Conservation (phyloP, 1,140 invertebrate species). For the Telenomus remus region DNA sequence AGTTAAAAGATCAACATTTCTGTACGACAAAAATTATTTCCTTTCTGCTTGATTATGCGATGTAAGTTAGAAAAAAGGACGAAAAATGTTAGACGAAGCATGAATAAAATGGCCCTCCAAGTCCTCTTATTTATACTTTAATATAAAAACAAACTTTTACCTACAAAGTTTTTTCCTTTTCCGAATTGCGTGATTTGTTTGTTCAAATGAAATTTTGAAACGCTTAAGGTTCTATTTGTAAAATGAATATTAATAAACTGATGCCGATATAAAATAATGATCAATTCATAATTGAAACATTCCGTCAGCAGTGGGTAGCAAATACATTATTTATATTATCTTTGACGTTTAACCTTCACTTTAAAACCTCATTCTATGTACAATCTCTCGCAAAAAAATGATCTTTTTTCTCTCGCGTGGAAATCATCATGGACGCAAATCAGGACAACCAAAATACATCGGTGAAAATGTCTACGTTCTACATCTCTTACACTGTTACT, state of each 20-base stretch:
- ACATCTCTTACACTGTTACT: slow-evolving; percentile 19
- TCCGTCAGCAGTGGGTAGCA: slow-evolving; percentile 30
- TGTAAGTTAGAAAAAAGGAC: too few species aligned
- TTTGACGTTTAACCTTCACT: slow-evolving; percentile 32
- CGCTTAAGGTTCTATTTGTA: slow-evolving; percentile 30
- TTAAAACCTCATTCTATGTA: slow-evolving; percentile 19
- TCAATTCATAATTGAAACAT: slow-evolving; percentile 25
- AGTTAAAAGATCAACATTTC: too few species aligned
- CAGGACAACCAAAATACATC: slow-evolving; percentile 22
- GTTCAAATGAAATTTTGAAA: slow-evolving; percentile 26
- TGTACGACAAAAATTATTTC: too few species aligned
- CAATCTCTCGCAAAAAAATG: slow-evolving; percentile 17
- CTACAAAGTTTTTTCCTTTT: slow-evolving; percentile 20
- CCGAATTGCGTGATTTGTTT: slow-evolving; percentile 20
- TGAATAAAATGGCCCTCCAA: slow-evolving; percentile 15
- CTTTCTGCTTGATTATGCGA: too few species aligned
- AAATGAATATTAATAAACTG: slow-evolving; percentile 8
- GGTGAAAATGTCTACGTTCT: slow-evolving; percentile 23
- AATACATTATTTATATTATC: slow-evolving; percentile 30
- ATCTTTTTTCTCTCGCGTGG: not conserved
- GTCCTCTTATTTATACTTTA: slow-evolving; percentile 27
- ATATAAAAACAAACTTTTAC: slow-evolving; percentile 30
- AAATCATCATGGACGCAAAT: slow-evolving; percentile 19
- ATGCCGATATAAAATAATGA: slow-evolving; percentile 36
- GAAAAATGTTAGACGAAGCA: not conserved